Evolutionary conservation across 2,888 invertebrate species (phyloP), one percentile per base, ranked within the genome.

Genomic region (Notodonta dromedarius): DNA sequence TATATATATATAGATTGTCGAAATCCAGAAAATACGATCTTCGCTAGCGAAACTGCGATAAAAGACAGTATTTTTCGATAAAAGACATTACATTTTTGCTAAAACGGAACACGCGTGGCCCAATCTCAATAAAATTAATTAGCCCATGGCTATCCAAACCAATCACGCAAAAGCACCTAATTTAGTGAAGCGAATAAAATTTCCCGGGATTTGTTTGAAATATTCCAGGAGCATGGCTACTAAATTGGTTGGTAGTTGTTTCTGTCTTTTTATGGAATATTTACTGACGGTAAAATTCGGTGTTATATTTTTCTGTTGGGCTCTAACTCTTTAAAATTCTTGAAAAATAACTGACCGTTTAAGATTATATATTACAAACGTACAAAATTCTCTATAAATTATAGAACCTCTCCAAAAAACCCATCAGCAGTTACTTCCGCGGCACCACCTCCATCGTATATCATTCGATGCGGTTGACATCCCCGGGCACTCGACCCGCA

Each of bases 401-500:
- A n/a, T 48, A 14, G 5, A 13, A 14, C n/a, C 48, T 6, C 48
- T 8, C 48, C 13, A 48, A 48, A 24, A n/a, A 48, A 48, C 48
- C 4, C 14, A 48, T 5, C 6, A 42, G 14, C 48, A 48, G 48
- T 48, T 6, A 7, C 11, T 11, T 48, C n/a, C n/a, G 7, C n/a
- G 5, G 6, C 14, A 14, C 48, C 48, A 48, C 4, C 42, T n/a
- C 5, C 9, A 9, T 50, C 14, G 16, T 56, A 63, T 60, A 62
- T 69, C 59, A 62, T 53, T 59, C 59, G 56, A 63, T 71, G 71
- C 62, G 48, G 55, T 68, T 65, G 73, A 63, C 62, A 70, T 57
- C 48, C 42, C 44, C 61, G 57, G 60, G 57, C 70, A 32, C 13
- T 58, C 60, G 70, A 61, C 46, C 73, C 59, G 52, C 59, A 73